These are phyloP conservation scores for Himalopsyche phryganea DNA, from an alignment of 1,140 invertebrate genomes.

Conservation along the genomic window DNA sequence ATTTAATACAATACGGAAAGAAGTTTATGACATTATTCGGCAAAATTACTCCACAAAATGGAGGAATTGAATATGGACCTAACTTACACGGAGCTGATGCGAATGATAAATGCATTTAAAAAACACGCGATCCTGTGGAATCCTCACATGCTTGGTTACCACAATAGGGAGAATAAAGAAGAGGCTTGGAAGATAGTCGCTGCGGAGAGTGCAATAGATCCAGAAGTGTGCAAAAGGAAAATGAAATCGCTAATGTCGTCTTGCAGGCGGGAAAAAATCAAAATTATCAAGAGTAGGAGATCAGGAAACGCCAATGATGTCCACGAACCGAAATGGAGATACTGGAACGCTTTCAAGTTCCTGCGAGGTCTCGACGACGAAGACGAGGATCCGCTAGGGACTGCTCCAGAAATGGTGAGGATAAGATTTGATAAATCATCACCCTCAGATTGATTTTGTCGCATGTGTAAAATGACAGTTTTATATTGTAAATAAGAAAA, in stretches of 20 bases:
- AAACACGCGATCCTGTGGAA: slow-evolving; percentile 26
- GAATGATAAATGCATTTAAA: slow-evolving; percentile 25
- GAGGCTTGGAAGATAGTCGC: slow-evolving; percentile 27
- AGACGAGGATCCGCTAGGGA: slow-evolving; percentile 30
- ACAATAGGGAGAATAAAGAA: slow-evolving; percentile 20
- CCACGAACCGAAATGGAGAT: slow-evolving; percentile 24
- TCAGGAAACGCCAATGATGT: slow-evolving; percentile 10
- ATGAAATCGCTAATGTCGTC: slow-evolving; percentile 29
- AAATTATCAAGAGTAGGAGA: slow-evolving; percentile 16
- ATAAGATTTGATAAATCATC: too few species aligned
- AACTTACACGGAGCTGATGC: slow-evolving; percentile 18
- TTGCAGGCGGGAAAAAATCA: slow-evolving; percentile 23
- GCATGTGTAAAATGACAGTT: too few species aligned
- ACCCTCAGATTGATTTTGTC: too few species aligned
- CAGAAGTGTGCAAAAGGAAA: slow-evolving; percentile 28
- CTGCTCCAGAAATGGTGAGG: slow-evolving; percentile 23
- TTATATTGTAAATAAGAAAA: too few species aligned
- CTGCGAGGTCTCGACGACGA: slow-evolving; percentile 25
- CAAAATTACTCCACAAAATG: too few species aligned
- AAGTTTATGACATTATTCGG: too few species aligned
- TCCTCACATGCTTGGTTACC: slow-evolving; percentile 15
- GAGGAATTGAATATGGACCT: slow-evolving; percentile 22
- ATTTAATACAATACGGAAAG: too few species aligned
- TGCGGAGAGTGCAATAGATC: slow-evolving; percentile 12
- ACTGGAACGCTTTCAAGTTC: slow-evolving; percentile 33